Conservation (phyloP, 2,113 vertebrate species). For the Anseranas semipalmata region DNA sequence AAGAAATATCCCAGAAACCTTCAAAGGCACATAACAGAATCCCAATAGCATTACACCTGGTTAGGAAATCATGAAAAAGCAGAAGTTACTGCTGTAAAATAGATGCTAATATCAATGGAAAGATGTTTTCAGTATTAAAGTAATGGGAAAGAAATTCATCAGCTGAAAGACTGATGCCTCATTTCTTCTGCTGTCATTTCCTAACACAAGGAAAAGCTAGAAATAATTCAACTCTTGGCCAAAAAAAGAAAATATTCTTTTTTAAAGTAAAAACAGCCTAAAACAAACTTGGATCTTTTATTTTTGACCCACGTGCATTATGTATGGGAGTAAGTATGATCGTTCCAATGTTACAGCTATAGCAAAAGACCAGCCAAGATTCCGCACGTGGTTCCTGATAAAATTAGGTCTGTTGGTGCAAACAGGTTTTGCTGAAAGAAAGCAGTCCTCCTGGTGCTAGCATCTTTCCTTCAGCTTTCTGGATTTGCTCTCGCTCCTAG, state of each 20-base stretch:
- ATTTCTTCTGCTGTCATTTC: not conserved
- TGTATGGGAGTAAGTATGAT: not conserved
- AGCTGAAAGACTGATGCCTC: not conserved
- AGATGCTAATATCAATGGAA: no score
- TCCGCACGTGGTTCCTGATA: not conserved
- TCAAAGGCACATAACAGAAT: no score
- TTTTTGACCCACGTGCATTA: not conserved
- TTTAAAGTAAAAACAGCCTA: not conserved
- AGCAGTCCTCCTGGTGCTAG: not conserved
- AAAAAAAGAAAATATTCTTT: not conserved
- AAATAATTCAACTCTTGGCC: not conserved
- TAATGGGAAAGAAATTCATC: not conserved
- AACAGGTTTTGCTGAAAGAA: not conserved
- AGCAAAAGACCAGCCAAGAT: not conserved
- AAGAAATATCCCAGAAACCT: no score
- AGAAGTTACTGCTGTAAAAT: no score
- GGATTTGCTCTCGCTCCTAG: not conserved
- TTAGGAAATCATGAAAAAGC: no score
- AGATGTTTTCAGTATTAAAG: not conserved
- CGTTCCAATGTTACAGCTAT: not conserved
- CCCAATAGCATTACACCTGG: no score
- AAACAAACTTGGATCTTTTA: not conserved
- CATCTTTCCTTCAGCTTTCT: not conserved
- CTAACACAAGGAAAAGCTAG: not conserved
- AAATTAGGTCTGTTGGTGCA: not conserved